phyloP scores from a whole-genome alignment of 2,888 invertebrate genomes.

The Zhengitettix transpicula region DNA sequence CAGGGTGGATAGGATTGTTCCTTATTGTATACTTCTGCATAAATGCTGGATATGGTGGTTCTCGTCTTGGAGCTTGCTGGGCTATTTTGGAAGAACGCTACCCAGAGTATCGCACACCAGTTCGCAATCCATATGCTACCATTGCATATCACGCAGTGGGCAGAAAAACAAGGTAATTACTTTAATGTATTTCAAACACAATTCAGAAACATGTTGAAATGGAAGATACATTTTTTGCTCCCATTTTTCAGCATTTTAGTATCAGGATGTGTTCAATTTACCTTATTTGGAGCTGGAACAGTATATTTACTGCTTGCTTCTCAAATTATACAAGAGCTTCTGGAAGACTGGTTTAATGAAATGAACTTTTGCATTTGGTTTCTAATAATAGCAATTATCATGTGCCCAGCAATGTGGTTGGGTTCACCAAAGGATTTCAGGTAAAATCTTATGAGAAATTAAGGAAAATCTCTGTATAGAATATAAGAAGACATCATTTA shows the following conservation, averaged over 20 bases:
- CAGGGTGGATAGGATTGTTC: slow-evolving; percentile 50
- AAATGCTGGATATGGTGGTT: slow-evolving; percentile 48
- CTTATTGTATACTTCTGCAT: slow-evolving; percentile 40
- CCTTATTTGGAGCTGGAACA: slow-evolving; percentile 46
- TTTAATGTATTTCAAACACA: neutral
- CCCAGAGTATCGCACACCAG: slow-evolving; percentile 37
- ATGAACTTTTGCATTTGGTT: slow-evolving; percentile 46
- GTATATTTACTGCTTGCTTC: slow-evolving; percentile 49
- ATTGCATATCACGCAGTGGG: slow-evolving; percentile 46
- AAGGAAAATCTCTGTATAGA: no score
- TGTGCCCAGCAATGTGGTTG: slow-evolving; percentile 46
- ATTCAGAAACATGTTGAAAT: neutral
- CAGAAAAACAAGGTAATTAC: slow-evolving; percentile 26
- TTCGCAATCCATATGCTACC: slow-evolving; percentile 49
- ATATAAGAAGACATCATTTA: no score
- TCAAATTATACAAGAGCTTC: slow-evolving; percentile 41
- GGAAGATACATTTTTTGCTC: neutral
- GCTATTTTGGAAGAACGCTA: slow-evolving; percentile 46
- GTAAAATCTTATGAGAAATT: slow-evolving; percentile 27
- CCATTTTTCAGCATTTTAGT: slow-evolving; percentile 26
- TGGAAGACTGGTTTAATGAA: slow-evolving; percentile 30
- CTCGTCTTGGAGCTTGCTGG: slow-evolving; percentile 50
- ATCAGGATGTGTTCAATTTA: slow-evolving; percentile 42
- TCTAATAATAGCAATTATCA: slow-evolving; percentile 36
- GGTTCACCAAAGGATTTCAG: slow-evolving; percentile 56